A percentile compares a stretch with the other conserved stretches of the same genome.
These are phyloP conservation scores for Rachycentron canadum DNA, from an alignment of 2,797 vertebrate genomes.

Conservation along the genomic window DNA sequence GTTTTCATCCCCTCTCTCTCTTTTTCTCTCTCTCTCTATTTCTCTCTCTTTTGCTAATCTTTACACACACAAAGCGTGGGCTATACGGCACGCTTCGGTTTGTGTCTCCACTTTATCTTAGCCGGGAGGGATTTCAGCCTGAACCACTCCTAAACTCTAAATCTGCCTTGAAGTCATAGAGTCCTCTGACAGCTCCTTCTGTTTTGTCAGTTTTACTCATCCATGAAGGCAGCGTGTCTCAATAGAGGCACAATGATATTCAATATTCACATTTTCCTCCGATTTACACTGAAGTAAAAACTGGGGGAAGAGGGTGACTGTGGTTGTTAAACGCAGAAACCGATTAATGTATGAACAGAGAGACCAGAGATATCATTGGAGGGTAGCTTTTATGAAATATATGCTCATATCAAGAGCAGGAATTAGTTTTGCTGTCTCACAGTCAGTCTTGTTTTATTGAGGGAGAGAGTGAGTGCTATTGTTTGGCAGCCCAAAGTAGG, in stretches of 20 bases:
- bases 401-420: slow-evolving; percentile 4
- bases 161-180: slow-evolving; percentile 79
- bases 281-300: slow-evolving; percentile 66
- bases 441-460: slow-evolving; percentile 23
- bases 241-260: slow-evolving; percentile 67
- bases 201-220: slow-evolving; percentile 79
- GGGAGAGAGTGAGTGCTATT: background rate
- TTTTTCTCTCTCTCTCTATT: slow-evolving; percentile 18
- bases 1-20: slow-evolving; percentile 43
- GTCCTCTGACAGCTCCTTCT: slow-evolving; percentile 75
- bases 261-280: slow-evolving; percentile 73
- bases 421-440: slow-evolving; percentile 32
- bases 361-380: slow-evolving; percentile 34
- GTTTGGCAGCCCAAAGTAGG: slow-evolving; percentile 50
- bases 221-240: slow-evolving; percentile 75
- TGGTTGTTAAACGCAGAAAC: slow-evolving; percentile 53
- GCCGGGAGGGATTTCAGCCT: slow-evolving; percentile 77
- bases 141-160: slow-evolving; percentile 78
- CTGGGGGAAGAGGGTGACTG: slow-evolving; percentile 46
- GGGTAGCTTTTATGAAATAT: slow-evolving; percentile 24
- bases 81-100: slow-evolving; percentile 67
- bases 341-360: slow-evolving; percentile 51
- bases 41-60: slow-evolving; percentile 58
- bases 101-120: slow-evolving; percentile 77
- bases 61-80: slow-evolving; percentile 75